A percentile compares a stretch with the other conserved stretches of the same genome.
Conservation (phyloP, 2,888 invertebrate genomes). For the Chrysolina haemoptera region DNA sequence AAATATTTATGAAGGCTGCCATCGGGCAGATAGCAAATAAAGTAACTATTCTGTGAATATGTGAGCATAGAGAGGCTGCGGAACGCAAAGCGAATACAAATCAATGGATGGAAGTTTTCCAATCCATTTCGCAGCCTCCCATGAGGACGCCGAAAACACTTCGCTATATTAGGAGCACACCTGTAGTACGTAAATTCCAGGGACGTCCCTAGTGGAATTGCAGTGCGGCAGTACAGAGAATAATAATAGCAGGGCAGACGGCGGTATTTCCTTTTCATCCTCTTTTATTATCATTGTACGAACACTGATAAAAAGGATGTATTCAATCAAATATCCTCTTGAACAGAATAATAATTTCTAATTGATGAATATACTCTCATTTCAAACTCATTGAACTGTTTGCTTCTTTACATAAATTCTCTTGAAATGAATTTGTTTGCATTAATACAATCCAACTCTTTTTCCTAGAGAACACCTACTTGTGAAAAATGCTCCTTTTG, state of each 20-base stretch:
- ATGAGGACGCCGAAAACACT: constrained; percentile 59
- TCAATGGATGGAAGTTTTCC: constrained; percentile 71
- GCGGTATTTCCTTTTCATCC: too few relatives aligned
- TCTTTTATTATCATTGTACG: too few relatives aligned
- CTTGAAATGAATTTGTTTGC: too few relatives aligned
- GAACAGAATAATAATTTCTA: too few relatives aligned
- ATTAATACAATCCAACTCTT: too few relatives aligned
- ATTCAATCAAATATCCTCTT: too few relatives aligned
- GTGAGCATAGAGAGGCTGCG: constrained; percentile 59
- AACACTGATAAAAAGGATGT: too few relatives aligned
- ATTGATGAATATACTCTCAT: too few relatives aligned
- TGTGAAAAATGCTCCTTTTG: too few relatives aligned
- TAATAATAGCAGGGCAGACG: not conserved
- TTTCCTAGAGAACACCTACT: too few relatives aligned
- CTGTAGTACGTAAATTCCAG: constrained; percentile 59
- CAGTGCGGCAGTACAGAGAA: not conserved
- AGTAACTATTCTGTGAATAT: constrained; percentile 64
- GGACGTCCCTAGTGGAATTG: constrained; percentile 20
- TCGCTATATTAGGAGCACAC: constrained; percentile 64
- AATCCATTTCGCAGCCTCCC: constrained; percentile 67
- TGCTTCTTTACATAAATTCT: too few relatives aligned
- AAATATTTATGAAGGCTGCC: constrained; percentile 38
- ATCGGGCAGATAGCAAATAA: constrained; percentile 48
- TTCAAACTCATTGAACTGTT: too few relatives aligned
- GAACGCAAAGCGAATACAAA: constrained; percentile 67